A percentile compares a stretch with the other conserved stretches of the same genome.
Conservation (phyloP, 2,797 vertebrate genomes). For the Enteromius afrohamiltoni region DNA sequence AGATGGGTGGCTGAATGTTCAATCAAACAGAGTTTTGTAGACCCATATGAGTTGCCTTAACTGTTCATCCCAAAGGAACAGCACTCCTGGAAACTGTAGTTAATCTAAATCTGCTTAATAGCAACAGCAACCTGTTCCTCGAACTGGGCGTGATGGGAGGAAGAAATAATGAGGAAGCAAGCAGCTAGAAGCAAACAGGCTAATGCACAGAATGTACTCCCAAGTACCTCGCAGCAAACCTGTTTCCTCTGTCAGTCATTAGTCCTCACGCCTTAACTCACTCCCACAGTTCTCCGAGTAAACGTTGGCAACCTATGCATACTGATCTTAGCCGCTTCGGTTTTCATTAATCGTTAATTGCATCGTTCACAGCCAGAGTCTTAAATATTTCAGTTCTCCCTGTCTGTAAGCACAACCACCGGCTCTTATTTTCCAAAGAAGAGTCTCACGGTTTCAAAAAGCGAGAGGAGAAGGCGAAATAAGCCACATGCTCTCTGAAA, state of each 20-base stretch:
- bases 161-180: conserved; percentile 6
- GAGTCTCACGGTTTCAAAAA: background rate
- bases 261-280: conserved; percentile 23
- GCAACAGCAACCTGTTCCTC: conserved; percentile 9
- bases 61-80: background rate
- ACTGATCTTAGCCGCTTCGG: conserved; percentile 4
- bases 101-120: conserved; percentile 16
- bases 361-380: conserved; percentile 23
- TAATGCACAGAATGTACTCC: conserved; percentile 29
- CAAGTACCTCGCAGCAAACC: conserved; percentile 1
- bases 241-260: conserved; percentile 8
- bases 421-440: conserved; percentile 25
- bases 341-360: conserved; percentile 40
- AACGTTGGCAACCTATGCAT: conserved; percentile 23
- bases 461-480: background rate
- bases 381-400: conserved; percentile 42
- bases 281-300: conserved; percentile 21
- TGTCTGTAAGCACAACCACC: conserved; percentile 21
- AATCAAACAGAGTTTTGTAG: conserved; percentile 2
- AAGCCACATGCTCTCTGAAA: conserved; percentile 8
- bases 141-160: background rate
- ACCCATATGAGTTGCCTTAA: conserved; percentile 24
- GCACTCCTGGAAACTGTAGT: conserved; percentile 13
- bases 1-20: background rate
- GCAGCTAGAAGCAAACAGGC: conserved; percentile 9